phyloP scores from a whole-genome alignment of 2,888 invertebrate genomes.

The Netelia virgata region DNA sequence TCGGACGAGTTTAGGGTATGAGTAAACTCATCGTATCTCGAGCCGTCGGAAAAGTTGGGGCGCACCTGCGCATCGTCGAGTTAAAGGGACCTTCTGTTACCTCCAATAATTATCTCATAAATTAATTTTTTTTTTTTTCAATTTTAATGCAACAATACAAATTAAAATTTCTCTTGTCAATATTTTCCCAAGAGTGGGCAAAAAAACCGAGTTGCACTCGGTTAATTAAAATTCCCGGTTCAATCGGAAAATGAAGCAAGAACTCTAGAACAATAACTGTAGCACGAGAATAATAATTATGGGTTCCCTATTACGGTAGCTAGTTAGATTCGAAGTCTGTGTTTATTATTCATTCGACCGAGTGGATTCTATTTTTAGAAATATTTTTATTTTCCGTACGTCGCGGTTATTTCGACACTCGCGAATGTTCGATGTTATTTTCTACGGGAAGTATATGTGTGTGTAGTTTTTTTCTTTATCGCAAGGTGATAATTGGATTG shows the following conservation, averaged over 20 bases:
- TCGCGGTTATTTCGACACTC: neutral
- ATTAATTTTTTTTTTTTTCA: slow-evolving; percentile 8
- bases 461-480: neutral
- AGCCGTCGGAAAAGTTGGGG: slow-evolving; percentile 44
- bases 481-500: slow-evolving; percentile 11
- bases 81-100: neutral
- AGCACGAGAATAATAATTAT: too few relatives aligned
- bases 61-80: slow-evolving; percentile 40
- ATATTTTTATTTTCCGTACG: neutral
- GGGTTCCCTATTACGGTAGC: too few relatives aligned
- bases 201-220: too few relatives aligned
- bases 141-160: neutral
- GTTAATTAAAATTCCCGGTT: too few relatives aligned
- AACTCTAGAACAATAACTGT: too few relatives aligned
- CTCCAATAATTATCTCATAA: neutral
- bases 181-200: neutral
- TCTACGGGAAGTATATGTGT: too few relatives aligned
- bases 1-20: slow-evolving; percentile 9
- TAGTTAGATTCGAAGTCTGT: too few relatives aligned
- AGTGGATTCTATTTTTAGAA: neutral
- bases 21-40: slow-evolving; percentile 10
- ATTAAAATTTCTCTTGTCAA: neutral
- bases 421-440: neutral
- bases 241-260: too few relatives aligned
- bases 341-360: too few relatives aligned